These are phyloP conservation scores for Drosophila affinis DNA, from an alignment of 2,888 invertebrate species.

Conservation along the genomic window DNA sequence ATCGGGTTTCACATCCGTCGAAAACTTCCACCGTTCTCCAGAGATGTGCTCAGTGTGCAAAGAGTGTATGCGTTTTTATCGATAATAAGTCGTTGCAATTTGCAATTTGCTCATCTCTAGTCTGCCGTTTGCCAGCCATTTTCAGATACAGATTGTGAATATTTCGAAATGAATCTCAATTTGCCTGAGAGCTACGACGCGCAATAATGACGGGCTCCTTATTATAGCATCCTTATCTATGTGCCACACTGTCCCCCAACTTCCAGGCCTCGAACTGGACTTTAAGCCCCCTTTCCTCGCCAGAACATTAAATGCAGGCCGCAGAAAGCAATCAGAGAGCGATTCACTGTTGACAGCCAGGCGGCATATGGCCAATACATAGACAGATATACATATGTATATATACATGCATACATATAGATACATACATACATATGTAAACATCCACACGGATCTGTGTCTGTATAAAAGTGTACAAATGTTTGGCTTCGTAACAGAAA, in stretches of 20 bases:
- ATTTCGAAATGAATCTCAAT: conserved; percentile 25
- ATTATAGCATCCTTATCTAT: conserved; percentile 17
- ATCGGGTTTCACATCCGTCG: no score
- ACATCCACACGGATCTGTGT: no score
- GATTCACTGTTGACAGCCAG: conserved; percentile 52
- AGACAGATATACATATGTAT: no score
- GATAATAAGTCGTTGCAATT: no score
- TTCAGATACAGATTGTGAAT: conserved; percentile 28
- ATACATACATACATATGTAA: no score
- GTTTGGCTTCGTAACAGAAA: conserved; percentile 36
- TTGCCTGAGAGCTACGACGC: neutral
- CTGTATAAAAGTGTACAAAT: conserved; percentile 17
- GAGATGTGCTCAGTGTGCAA: no score
- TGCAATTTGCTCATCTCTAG: neutral
- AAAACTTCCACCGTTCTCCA: no score
- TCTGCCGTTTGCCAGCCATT: neutral
- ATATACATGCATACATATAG: neutral
- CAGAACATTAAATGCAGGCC: conserved; percentile 68
- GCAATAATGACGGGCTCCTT: conserved; percentile 4
- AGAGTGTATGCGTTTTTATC: no score
- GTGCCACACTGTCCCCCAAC: conserved; percentile 29
- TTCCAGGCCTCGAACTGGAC: neutral
- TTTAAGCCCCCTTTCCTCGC: neutral
- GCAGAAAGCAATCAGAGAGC: conserved; percentile 73
- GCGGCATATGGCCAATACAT: conserved; percentile 1